Conservation (phyloP, 2,113 vertebrate genomes). For the Cyanistes caeruleus region DNA sequence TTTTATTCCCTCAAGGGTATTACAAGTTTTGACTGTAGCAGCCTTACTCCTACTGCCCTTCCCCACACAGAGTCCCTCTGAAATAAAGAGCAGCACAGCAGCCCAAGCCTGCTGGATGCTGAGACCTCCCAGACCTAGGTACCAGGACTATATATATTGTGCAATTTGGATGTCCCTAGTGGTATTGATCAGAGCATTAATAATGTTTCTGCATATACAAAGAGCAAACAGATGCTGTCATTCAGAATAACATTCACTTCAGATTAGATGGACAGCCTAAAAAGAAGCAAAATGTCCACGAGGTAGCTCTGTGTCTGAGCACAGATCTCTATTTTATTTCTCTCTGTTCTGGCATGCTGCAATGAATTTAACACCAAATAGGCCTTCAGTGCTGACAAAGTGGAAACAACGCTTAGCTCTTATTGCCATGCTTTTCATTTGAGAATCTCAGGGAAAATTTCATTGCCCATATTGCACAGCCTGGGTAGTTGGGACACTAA, state of each 20-base stretch:
- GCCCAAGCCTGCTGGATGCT: not conserved
- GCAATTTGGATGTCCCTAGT: not conserved
- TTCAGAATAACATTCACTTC: constrained; percentile 25
- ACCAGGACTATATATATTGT: not conserved
- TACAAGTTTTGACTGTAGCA: not conserved
- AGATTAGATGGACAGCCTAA: not conserved
- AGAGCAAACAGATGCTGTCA: constrained; percentile 44
- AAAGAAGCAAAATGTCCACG: not conserved
- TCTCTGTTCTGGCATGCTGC: not conserved
- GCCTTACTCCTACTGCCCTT: not conserved
- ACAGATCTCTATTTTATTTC: not conserved
- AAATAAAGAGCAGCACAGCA: not conserved
- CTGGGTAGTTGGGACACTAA: not conserved
- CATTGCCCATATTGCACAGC: not conserved
- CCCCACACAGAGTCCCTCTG: not conserved
- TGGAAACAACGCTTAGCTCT: not conserved
- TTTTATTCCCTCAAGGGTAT: not conserved
- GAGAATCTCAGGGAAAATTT: not conserved
- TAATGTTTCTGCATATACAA: constrained; percentile 18
- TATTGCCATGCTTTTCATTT: not conserved
- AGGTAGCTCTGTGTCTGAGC: not conserved
- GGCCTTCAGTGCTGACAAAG: not conserved
- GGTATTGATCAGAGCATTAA: constrained; percentile 33
- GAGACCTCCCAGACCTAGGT: not conserved
- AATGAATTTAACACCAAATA: not conserved